Evolutionary conservation across 2,888 invertebrate species (phyloP), one percentile per base, ranked within the genome.

Genomic region (Slavum lentiscoides): DNA sequence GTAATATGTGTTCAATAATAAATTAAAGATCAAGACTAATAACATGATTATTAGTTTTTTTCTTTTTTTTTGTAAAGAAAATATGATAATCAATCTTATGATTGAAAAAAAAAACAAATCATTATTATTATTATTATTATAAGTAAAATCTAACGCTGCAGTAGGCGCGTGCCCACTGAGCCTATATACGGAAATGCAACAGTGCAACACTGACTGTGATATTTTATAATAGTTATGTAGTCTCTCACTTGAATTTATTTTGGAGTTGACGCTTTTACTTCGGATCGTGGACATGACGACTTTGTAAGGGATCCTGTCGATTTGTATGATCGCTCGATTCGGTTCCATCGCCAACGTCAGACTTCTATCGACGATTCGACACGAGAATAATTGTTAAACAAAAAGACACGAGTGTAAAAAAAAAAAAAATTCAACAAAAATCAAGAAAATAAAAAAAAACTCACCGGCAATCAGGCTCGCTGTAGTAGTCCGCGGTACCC

Each of bases 381-480:
- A 43, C n/a, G 5, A 68, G 5, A 8, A 68, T n/a, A 23, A 17
- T 21, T 43, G 62, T 74, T 8, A 59, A 70, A 58, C 1, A 30
- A 30, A 30, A 30, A 30, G 30, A 30, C 30, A 4, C 4, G 30
- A 4, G 30, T 4, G 30, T 30, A 30, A 30, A 30, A 30, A 30
- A 30, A 30, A 4, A 30, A 30, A 30, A 30, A 30, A 30, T 2
- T 4, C 30, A 30, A 30, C 4, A 30, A 30, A 30, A 59, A 21
- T 21, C n/a, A n/a, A 9, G 17, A 30, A 30, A 30, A 30, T 30
- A 30, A 30, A 30, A 30, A 30, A 30, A 30, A 30, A 30, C 66
- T 74, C 23, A 82, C 82, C 83, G 81, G 30, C 80, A 82, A 30
- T 83, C 83, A 13, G 82, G 83, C 49, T 83, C 83, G 67, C 83